Evolutionary conservation across 2,113 vertebrate species (phyloP).

Genomic region (Lagopus leucura): DNA sequence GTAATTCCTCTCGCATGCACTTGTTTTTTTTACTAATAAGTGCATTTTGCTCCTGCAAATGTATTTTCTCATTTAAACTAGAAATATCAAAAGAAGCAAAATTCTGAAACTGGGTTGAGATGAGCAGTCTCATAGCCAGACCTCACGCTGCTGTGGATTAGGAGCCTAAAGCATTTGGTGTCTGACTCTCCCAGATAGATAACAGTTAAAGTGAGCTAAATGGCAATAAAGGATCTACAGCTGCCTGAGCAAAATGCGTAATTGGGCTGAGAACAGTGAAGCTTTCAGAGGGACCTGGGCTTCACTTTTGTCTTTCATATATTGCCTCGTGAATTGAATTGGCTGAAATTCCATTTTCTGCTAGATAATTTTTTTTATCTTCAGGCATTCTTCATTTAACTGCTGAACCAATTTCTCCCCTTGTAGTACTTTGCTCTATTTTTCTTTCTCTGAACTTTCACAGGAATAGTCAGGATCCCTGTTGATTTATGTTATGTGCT

Average conservation of each 20-base stretch:
- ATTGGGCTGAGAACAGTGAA: not conserved
- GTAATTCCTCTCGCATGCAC: not conserved
- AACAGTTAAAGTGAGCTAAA: not conserved
- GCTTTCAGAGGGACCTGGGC: not conserved
- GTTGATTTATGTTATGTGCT: not conserved
- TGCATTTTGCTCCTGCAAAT: not conserved
- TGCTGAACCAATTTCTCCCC: not conserved
- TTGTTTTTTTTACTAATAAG: not conserved
- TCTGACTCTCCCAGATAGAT: not conserved
- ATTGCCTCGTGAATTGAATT: not conserved
- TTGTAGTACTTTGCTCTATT: not conserved
- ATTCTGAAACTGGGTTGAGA: not conserved
- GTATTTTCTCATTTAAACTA: not conserved
- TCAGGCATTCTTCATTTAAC: not conserved
- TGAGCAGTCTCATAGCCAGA: not conserved
- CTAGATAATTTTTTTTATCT: not conserved
- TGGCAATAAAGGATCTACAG: not conserved
- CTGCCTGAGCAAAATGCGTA: not conserved
- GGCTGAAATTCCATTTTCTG: not conserved
- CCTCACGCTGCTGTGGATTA: not conserved
- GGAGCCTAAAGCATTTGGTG: not conserved
- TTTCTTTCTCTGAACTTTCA: not conserved
- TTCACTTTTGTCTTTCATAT: not conserved
- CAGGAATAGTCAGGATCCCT: not conserved
- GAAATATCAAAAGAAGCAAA: not conserved